A percentile compares a stretch with the other conserved stretches of the same genome.
phyloP scores from a whole-genome alignment of 2,797 vertebrate genomes.

The Loriculus beryllinus region DNA sequence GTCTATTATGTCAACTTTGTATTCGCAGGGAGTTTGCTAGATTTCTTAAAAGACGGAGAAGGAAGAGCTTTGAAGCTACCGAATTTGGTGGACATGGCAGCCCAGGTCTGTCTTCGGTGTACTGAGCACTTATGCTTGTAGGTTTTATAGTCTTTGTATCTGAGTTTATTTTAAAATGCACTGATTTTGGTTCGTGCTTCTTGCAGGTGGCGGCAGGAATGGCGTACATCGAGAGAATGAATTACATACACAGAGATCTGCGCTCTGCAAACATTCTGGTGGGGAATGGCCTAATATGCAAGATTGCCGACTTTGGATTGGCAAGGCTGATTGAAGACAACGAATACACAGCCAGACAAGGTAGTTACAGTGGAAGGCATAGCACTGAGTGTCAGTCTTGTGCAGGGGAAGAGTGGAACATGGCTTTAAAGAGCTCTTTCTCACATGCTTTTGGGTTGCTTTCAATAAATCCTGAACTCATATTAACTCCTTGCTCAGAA shows the following conservation, averaged over 20 bases:
- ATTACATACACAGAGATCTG: conserved; percentile 96
- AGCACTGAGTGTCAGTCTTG: background rate
- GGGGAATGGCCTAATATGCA: conserved; percentile 91
- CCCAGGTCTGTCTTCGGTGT: conserved; percentile 82
- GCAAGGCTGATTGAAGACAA: conserved; percentile 96
- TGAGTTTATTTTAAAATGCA: background rate
- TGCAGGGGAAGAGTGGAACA: background rate
- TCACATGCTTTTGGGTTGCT: background rate
- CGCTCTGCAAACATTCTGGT: conserved; percentile 96
- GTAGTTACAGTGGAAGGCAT: conserved; percentile 57
- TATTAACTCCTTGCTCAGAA: background rate
- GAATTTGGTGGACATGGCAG: conserved; percentile 95
- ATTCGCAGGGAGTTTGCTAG: conserved; percentile 89
- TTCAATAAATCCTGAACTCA: background rate
- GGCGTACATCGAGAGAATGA: conserved; percentile 98
- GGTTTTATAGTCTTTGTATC: accelerated
- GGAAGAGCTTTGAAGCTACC: conserved; percentile 93
- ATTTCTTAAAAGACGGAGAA: conserved; percentile 96
- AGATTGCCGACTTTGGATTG: conserved; percentile 95
- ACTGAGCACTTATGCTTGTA: accelerated
- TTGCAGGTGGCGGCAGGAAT: conserved; percentile 91
- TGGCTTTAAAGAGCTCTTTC: background rate
- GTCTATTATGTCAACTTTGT: conserved; percentile 39
- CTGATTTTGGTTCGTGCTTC: background rate
- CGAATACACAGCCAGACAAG: conserved; percentile 95